These are phyloP conservation scores for Corydoras sp. DNA, from an alignment of 2,113 vertebrate species.

Conservation along the genomic window DNA sequence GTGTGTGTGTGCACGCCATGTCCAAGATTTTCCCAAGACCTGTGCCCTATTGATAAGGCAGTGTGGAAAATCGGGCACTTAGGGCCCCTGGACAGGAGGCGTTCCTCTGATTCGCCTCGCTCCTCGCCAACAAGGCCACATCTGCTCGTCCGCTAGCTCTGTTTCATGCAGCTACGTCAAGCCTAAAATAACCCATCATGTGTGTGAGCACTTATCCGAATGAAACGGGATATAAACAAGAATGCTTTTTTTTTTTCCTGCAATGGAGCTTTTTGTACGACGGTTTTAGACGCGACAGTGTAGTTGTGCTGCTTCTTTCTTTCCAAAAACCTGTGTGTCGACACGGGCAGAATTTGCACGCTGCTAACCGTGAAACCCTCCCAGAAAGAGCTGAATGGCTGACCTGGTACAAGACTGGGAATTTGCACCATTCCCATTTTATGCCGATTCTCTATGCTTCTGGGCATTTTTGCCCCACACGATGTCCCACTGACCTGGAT, in stretches of 20 bases:
- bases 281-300: conserved; percentile 42
- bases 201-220: conserved; percentile 2
- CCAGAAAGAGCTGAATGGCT: conserved; percentile 56
- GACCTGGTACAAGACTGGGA: conserved; percentile 38
- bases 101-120: conserved; percentile 71
- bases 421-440: conserved; percentile 50
- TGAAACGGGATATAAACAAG: not conserved
- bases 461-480: conserved; percentile 50
- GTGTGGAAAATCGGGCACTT: conserved; percentile 68
- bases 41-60: conserved; percentile 53
- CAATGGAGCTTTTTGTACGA: too few relatives aligned
- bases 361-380: conserved; percentile 69
- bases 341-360: conserved; percentile 67
- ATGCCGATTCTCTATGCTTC: conserved; percentile 55
- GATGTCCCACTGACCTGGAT: conserved; percentile 15
- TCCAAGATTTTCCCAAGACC: conserved; percentile 63
- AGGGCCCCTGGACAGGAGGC: conserved; percentile 63
- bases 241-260: too few relatives aligned
- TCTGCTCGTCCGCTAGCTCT: conserved; percentile 26
- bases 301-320: conserved; percentile 27
- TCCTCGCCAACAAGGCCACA: conserved; percentile 34
- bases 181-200: conserved; percentile 1
- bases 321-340: conserved; percentile 27
- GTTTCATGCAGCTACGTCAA: conserved; percentile 7
- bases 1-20: conserved; percentile 36